Evolutionary conservation across 2,888 invertebrate species (phyloP).

Genomic region (Agrilus biguttatus): DNA sequence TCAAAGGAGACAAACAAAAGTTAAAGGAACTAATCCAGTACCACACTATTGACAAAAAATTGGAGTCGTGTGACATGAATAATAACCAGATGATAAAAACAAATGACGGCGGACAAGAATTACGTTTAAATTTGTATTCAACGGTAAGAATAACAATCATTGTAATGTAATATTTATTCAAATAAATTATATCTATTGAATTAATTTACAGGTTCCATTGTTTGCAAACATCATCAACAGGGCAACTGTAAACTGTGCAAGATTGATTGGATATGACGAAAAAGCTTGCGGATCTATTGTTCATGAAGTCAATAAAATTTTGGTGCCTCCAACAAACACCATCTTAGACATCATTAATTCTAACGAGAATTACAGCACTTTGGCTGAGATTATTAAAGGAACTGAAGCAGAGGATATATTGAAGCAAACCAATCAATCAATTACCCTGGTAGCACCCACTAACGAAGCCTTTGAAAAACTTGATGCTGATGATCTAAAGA

Average conservation of each 20-base stretch:
- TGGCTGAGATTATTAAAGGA: slow-evolving; percentile 30
- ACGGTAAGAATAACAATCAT: slow-evolving; percentile 30
- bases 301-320: slow-evolving; percentile 47
- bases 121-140: slow-evolving; percentile 46
- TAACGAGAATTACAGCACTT: slow-evolving; percentile 31
- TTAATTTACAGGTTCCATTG: slow-evolving; percentile 32
- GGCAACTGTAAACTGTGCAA: slow-evolving; percentile 53
- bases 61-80: slow-evolving; percentile 38
- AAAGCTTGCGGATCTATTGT: slow-evolving; percentile 53
- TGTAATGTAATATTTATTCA: background rate
- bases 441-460: slow-evolving; percentile 44
- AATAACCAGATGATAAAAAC: slow-evolving; percentile 40
- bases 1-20: slow-evolving; percentile 30
- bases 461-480: slow-evolving; percentile 39
- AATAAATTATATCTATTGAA: background rate
- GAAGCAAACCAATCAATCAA: slow-evolving; percentile 28
- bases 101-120: slow-evolving; percentile 28
- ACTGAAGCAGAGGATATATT: slow-evolving; percentile 36
- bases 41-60: slow-evolving; percentile 43
- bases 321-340: slow-evolving; percentile 36
- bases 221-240: slow-evolving; percentile 42
- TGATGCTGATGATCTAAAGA: slow-evolving; percentile 31
- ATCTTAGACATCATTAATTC: slow-evolving; percentile 34
- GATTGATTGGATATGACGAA: slow-evolving; percentile 43
- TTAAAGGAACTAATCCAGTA: slow-evolving; percentile 45